Evolutionary conservation across 2,888 invertebrate genomes (phyloP), one percentile per base, ranked within the genome.

Genomic region (Acrobasis repandana): DNA sequence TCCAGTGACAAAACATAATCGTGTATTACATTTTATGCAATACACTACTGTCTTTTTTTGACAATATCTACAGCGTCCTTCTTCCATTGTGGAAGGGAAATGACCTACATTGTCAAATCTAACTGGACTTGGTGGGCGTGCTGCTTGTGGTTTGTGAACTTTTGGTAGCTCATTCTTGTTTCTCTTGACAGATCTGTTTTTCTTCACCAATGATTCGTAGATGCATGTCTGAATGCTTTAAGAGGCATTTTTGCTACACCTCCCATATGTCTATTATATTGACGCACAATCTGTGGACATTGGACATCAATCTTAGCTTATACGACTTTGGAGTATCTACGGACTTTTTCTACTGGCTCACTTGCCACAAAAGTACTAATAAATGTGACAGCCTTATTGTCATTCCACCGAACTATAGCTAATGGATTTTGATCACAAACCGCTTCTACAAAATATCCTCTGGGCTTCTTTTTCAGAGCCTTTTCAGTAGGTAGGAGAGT

Each of bases 221-320:
- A 20, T 20, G 4, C 36, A 36, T 36, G 10, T 36, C 36, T 36
- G 6, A 36, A 36, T 36, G 36, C 36, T 36, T 36, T 36, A 9
- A 36, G 10, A 10, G 9, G 9, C 36, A 10, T 36, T 36, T 36
- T 36, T 10, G 1, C 9, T 36, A 77, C 75, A 8, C 76, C 75
- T 4, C 76, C 79, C 77, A 80, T 80, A 63, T 77, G 73, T 57
- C 67, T 71, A 61, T 80, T 80, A 62, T 79, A 78, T n/a, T 71
- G 63, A n/a, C 61, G 62, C 9, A 77, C 70, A 43, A 78, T 67
- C 60, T 76, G 66, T n/a, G 79, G 79, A 64, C 75, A 78, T n/a
- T 67, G 28, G 8, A 80, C 75, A 38, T 76, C 67, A 9, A 72
- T 61, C 60, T 69, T 74, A 4, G 18, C 15, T 58, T 77, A 74